Evolutionary conservation across 1,140 invertebrate species (phyloP), one percentile per base, ranked within the genome.

Genomic region (Orchesella cincta): DNA sequence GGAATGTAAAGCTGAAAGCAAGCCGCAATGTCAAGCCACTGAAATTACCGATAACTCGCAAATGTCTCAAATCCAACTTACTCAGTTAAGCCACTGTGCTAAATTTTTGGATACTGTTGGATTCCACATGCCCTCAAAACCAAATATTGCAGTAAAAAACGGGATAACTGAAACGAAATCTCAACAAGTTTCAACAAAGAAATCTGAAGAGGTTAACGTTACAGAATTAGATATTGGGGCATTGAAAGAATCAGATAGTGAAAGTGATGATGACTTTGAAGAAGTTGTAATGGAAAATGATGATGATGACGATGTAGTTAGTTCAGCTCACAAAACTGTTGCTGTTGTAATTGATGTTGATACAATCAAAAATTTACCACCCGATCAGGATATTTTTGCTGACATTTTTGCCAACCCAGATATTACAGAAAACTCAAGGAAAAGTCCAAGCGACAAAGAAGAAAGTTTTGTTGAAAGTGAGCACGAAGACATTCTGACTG

Each of bases 241-340:
- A n/a, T n/a, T 57, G 14, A 77, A 82, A 34, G 81, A 79, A 20
- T 12, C 79, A 71, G 79, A 78, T 1, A 73, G 71, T 73, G 71
- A 87, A 62, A 85, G 85, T 82, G 87, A 88, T 79, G 87, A 88
- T 79, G 87, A 88, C 76, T 89, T 89, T 84, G 86, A 88, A 83
- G 88, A 89, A 83, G 88, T 90, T 57, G 82, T 84, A 79, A 85
- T 86, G 79, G 76, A 75, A 81, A 71, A 57, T 64, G 62, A 81
- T 57, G 73, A 52, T 54, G 34, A 54, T 26, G 23, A 29, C 71
- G 20, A 28, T 77, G 79, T 26, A 57, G 83, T 29, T 16, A 57
- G 23, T 20, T 1, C 26, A 29, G 36, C 39, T 1, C 20, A 0
- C 51, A 18, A 23, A 46, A 34, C 73, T 1, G 31, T 54, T n/a